Evolutionary conservation across 2,888 invertebrate species (phyloP).

Genomic region (Pelosia muscerda): DNA sequence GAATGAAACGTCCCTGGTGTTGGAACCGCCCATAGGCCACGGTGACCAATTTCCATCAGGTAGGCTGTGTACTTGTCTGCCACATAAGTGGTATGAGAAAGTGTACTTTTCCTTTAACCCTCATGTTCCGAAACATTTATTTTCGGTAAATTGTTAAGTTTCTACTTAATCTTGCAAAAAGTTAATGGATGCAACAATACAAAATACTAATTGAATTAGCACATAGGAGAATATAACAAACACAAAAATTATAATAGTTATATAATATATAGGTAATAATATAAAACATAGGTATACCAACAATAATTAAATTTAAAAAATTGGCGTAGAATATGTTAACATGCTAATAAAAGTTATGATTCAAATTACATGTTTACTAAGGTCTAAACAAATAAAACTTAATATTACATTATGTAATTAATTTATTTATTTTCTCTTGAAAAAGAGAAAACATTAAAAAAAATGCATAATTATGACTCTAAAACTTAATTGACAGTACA

Average conservation of each 20-base stretch:
- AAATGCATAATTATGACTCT: background rate
- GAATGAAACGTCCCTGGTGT: no score
- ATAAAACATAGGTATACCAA: background rate
- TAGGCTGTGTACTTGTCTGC: no score
- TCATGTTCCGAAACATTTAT: no score
- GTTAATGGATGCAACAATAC: background rate
- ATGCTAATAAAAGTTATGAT: background rate
- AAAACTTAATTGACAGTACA: background rate
- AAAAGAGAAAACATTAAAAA: background rate
- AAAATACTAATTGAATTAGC: background rate
- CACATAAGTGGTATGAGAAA: no score
- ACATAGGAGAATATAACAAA: background rate
- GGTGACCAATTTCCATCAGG: no score
- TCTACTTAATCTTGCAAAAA: no score
- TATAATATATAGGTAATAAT: no score
- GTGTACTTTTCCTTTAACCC: no score
- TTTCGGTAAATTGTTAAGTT: no score
- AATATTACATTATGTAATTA: background rate
- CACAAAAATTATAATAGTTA: background rate
- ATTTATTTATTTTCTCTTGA: no score
- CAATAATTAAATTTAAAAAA: background rate
- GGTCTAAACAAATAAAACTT: background rate
- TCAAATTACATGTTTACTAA: background rate
- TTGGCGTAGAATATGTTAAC: conserved; percentile 1
- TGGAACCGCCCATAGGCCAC: no score